Evolutionary conservation across 1,140 invertebrate species (phyloP), one percentile per base, ranked within the genome.

Genomic region (Lethrus apterus): DNA sequence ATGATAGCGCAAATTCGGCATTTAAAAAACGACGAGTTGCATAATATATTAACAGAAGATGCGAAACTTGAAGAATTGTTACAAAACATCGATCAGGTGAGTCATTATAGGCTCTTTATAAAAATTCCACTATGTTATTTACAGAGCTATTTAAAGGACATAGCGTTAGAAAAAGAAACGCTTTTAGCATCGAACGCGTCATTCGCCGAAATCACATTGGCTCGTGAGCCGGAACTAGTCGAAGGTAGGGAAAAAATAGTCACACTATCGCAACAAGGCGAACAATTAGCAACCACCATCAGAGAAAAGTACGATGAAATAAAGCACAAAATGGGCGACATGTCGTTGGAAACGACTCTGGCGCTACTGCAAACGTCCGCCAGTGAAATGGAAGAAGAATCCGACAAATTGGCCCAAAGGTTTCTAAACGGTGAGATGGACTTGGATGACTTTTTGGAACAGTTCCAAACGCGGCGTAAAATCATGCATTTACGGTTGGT

Each of bases 301-400:
- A 80, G 86, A 59, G 77, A 80, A 52, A 78, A 85, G 59, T 60
- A 81, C 1, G 68, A 79, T 45, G 68, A 79, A 64, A 68, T 83
- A 79, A 83, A 81, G 60, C 73, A 77, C 50, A 82, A 84, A 62
- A 75, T 77, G 19, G 78, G 78, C 21, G 77, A 77, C 24, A 79
- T 84, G 58, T 84, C 81, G 7, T 71, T 84, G 36, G 89, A 93
- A 54, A 86, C 84, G 18, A 83, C 85, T 8, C 67, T 90, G 46
- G 89, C 89, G 0, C 63, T 93, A 21, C 69, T 93, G 10, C 86
- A 92, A 76, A 81, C 88, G 24, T 80, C 86, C 10, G 82, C 87
- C 34, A 83, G 88, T 40, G 83, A 91, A 74, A 81, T 82, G 34
- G 91, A 95, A 69, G 89, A 93, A 68, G 77, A 88, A 65, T 88